These are phyloP conservation scores for Hippasteria phrygiana DNA, from an alignment of 53 echinoderm and acorn worm species.

Conservation along the genomic window DNA sequence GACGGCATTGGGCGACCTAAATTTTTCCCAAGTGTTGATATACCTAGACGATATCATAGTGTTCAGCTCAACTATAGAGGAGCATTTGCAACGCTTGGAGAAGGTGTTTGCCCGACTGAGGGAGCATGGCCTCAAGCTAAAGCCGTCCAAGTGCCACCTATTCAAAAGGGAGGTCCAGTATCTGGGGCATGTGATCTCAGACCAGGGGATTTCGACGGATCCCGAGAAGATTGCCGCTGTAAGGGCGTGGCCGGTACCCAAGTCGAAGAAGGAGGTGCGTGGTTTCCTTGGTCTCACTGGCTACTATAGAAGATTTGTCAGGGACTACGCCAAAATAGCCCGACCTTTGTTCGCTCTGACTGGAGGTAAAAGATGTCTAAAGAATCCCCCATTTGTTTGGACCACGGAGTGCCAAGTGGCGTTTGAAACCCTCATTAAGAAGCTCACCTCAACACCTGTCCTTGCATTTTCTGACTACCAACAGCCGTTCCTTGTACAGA, in stretches of 20 bases:
- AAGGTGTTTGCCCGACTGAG: constrained; percentile 45
- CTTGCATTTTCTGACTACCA: constrained; percentile 54
- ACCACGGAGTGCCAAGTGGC: constrained; percentile 35
- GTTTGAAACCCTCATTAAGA: constrained; percentile 10
- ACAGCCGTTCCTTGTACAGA: constrained; percentile 36
- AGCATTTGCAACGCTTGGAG: constrained; percentile 47
- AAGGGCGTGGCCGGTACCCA: constrained; percentile 45
- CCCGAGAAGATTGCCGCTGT: constrained; percentile 59
- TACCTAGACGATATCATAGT: constrained; percentile 66
- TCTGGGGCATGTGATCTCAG: constrained; percentile 53
- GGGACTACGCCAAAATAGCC: constrained; percentile 39
- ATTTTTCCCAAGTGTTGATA: constrained; percentile 37
- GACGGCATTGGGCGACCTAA: constrained; percentile 54
- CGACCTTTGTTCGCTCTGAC: constrained; percentile 39
- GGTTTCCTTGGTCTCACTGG: constrained; percentile 64
- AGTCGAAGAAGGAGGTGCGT: constrained; percentile 37
- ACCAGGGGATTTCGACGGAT: constrained; percentile 46
- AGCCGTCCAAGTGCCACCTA: constrained; percentile 66
- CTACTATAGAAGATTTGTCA: constrained; percentile 50
- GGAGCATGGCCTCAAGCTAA: constrained; percentile 50
- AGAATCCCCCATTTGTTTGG: constrained; percentile 26
- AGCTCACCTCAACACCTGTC: constrained; percentile 44
- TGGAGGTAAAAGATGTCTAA: constrained; percentile 27
- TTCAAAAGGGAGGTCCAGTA: constrained; percentile 41
- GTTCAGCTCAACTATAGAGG: constrained; percentile 51